Evolutionary conservation across 2,888 invertebrate genomes (phyloP), one percentile per base, ranked within the genome.

Genomic region (Catonia carolina): DNA sequence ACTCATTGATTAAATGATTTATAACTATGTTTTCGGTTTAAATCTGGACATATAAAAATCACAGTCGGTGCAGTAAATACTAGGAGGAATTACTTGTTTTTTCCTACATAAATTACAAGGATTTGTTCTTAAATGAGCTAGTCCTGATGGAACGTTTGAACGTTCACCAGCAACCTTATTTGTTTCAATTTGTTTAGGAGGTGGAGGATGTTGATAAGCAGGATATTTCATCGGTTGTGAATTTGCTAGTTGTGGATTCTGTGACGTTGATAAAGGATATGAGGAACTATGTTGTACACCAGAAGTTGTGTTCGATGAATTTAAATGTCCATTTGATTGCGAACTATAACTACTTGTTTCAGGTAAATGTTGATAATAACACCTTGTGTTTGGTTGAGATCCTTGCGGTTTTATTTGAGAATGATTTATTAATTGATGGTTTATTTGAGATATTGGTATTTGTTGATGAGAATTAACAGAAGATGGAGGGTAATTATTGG

Each of bases 41-140:
- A 88, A 88, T 68, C 86, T 78, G 61, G 89, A 89, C 85, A 95
- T 86, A 70, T 94, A 95, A 75, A 88, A 92, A 70, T 92, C 90
- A 74, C 94, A 94, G 73, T 94, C 92, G 50, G 84, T 79, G 73
- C 94, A 95, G 70, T 93, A 94, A 65, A 85, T 79, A 33, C 85
- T 83, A 12, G 90, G 86, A 14, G 86, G 81, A 49, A 78, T 80
- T 15, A 91, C 85, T 61, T 84, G 80, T 69, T 90, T 89, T 71
- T 93, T 93, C 57, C 90, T 80, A 73, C 94, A 95, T 65, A 95
- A 77, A 73, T 89, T 86, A 71, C 94, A 94, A 58, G 84, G 84
- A 8, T 81, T 77, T 58, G 84, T 83, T 65, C 83, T 78, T 17
- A 74, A 74, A 17, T 71, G 66, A 64, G 75, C 68, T 7, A 72